These are phyloP conservation scores for Periparus ater DNA, from an alignment of 2,797 vertebrate species.

Conservation along the genomic window DNA sequence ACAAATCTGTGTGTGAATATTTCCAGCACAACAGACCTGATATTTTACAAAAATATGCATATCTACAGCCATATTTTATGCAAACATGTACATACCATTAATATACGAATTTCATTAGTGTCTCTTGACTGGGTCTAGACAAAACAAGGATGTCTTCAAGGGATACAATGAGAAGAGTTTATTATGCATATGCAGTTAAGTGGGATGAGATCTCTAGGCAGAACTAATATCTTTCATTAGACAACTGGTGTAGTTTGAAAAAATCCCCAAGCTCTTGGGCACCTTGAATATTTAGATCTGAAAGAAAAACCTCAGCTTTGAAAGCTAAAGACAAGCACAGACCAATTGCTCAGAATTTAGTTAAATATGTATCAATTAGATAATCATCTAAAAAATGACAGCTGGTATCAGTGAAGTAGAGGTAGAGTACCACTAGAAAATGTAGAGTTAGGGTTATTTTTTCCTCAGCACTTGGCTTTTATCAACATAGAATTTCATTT, in stretches of 20 bases:
- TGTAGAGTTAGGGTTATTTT: constrained; percentile 61
- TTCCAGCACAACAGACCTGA: background rate
- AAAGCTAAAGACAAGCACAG: background rate
- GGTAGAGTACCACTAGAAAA: constrained; percentile 52
- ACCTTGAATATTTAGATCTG: background rate
- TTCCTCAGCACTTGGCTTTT: constrained; percentile 53
- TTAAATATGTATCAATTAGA: constrained; percentile 54
- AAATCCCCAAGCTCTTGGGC: background rate
- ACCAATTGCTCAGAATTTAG: constrained; percentile 14
- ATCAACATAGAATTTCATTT: constrained; percentile 69
- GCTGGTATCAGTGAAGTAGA: constrained; percentile 43
- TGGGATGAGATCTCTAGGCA: constrained; percentile 3
- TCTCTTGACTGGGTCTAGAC: constrained; percentile 44
- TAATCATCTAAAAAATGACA: constrained; percentile 32
- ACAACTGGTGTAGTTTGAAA: background rate
- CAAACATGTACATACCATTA: background rate
- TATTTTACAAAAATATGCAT: constrained; percentile 3
- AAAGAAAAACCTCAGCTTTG: background rate
- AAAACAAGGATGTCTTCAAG: constrained; percentile 41
- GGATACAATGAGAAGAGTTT: background rate
- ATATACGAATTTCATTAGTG: background rate
- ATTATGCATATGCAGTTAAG: background rate
- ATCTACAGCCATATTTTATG: constrained; percentile 11
- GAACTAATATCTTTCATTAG: constrained; percentile 7
- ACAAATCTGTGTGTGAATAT: background rate